Evolutionary conservation across 2,888 invertebrate genomes (phyloP), one percentile per base, ranked within the genome.

Genomic region (Trilocha varians): DNA sequence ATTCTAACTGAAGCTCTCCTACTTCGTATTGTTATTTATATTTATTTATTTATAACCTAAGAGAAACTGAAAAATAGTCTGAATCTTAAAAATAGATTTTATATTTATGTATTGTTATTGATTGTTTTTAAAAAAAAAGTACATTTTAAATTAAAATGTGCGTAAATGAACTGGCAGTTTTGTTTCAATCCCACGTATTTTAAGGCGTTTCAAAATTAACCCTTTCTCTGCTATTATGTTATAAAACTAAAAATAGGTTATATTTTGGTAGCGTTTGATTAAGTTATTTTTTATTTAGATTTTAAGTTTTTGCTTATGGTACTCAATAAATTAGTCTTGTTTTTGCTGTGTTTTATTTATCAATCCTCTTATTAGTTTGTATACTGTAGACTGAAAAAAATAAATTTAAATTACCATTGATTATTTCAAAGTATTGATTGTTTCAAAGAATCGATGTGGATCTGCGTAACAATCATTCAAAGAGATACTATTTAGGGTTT

Each of bases 61-160:
- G 15, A 32, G 9, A 32, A n/a, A 16, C 34, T 39, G 16, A 40
- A 25, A 34, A 42, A 18, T 32, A 8, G 34, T 16, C 11, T n/a
- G n/a, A n/a, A n/a, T n/a, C n/a, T n/a, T n/a, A n/a, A n/a, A 32
- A 5, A 17, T 25, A 34, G 16, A 32, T 25, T 32, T 15, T 16
- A 38, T 13, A 34, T 13, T 32, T 18, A 18, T 14, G 17, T 36
- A 17, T 36, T 38, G 36, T 51, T 54, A 44, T 52, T 54, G 55
- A 57, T 57, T 43, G 32, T 50, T 45, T 54, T 34, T 18, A 16
- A 39, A 39, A 16, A 32, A 16, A 32, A 39, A 15, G 6, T 33
- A 63, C 83, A 79, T 84, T 83, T 84, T 82, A 78, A 77, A 84
- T 84, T 83, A 84, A 84, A 84, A 83, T 83, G 82, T 83, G 78